Conservation (phyloP, 2,797 vertebrate genomes). For the Coranthus polyacanthus region DNA sequence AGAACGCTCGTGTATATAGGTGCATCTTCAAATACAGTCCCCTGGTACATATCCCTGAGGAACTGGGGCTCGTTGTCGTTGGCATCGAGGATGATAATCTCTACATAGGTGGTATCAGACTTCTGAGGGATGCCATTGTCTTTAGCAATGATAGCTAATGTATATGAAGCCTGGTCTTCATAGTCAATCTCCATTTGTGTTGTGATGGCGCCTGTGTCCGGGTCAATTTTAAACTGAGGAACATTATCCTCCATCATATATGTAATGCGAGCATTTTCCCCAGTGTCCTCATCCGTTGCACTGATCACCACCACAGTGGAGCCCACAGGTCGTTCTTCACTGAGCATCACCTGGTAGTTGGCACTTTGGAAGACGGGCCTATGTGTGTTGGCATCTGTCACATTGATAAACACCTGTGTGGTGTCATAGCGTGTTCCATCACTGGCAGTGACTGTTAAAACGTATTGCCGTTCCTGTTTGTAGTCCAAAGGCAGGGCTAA, state of each 20-base stretch:
- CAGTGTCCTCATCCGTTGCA: conserved; percentile 95
- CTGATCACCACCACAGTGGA: conserved; percentile 91
- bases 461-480: conserved; percentile 97
- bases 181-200: conserved; percentile 95
- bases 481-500: conserved; percentile 96
- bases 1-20: conserved; percentile 92
- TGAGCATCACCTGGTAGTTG: conserved; percentile 91
- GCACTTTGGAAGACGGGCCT: conserved; percentile 96
- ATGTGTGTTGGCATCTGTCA: conserved; percentile 98
- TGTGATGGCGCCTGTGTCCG: conserved; percentile 92
- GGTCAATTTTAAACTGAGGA: conserved; percentile 95
- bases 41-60: conserved; percentile 91
- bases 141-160: conserved; percentile 92
- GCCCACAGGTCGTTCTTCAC: conserved; percentile 92
- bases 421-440: conserved; percentile 95
- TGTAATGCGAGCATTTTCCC: conserved; percentile 96
- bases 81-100: conserved; percentile 93
- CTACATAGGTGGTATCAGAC: conserved; percentile 94
- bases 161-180: conserved; percentile 95
- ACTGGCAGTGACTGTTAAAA: conserved; percentile 93
- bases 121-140: conserved; percentile 99
- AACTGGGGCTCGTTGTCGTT: conserved; percentile 95
- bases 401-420: conserved; percentile 94
- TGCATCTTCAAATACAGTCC: conserved; percentile 92
- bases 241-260: conserved; percentile 95